Conservation (phyloP, 2,113 vertebrate genomes). For the Seriola aureovittata region DNA sequence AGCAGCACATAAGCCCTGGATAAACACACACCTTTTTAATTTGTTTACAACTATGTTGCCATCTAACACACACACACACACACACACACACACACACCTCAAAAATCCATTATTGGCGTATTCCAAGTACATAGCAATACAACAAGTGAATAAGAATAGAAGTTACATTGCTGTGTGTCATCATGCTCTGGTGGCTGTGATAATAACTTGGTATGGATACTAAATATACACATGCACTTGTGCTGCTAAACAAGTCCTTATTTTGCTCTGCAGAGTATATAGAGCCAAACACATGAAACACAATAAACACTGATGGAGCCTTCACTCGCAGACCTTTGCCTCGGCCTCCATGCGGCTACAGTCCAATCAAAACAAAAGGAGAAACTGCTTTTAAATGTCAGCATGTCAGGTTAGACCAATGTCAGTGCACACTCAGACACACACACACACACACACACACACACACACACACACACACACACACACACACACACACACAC, state of each 20-base stretch:
- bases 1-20: too few species aligned
- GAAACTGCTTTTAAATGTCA: conserved; percentile 49
- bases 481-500: background rate
- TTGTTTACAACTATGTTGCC: too few species aligned
- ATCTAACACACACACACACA: too few species aligned
- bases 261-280: background rate
- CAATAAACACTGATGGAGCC: background rate
- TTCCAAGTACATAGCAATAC: background rate
- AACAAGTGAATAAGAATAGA: background rate
- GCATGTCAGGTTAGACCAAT: conserved; percentile 34
- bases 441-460: background rate
- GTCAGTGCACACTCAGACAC: background rate
- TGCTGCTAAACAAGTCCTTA: background rate
- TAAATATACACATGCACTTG: conserved; percentile 22
- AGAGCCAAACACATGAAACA: background rate
- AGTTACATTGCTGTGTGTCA: background rate
- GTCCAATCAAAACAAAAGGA: conserved; percentile 39
- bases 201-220: background rate
- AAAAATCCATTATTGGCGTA: background rate
- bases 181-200: background rate
- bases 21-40: too few species aligned
- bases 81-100: background rate
- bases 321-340: background rate
- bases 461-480: background rate
- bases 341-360: background rate